These are phyloP conservation scores for Penaeus indicus DNA, from an alignment of 1,140 invertebrate species.

Conservation along the genomic window DNA sequence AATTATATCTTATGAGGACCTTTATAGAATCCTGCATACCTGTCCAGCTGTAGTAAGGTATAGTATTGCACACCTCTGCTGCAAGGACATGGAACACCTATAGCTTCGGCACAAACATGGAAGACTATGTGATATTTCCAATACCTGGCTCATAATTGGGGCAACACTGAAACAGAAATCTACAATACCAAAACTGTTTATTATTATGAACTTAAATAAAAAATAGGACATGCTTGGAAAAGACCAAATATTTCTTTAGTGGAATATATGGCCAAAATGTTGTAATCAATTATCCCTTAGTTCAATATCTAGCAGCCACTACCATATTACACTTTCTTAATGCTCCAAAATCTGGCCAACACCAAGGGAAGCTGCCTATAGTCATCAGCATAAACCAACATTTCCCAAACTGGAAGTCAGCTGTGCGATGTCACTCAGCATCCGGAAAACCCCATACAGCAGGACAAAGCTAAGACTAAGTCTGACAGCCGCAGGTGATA, in stretches of 20 bases:
- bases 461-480: conserved; percentile 49
- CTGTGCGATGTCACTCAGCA: background rate
- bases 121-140: conserved; percentile 45
- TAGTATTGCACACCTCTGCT: conserved; percentile 29
- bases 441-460: conserved; percentile 49
- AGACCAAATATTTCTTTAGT: too few relatives aligned
- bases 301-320: too few relatives aligned
- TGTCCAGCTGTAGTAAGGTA: conserved; percentile 7
- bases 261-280: too few relatives aligned
- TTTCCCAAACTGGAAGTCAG: conserved; percentile 42
- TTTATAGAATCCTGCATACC: background rate
- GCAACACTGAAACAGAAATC: conserved; percentile 29
- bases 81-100: conserved; percentile 52
- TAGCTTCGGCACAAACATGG: conserved; percentile 51
- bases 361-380: conserved; percentile 31
- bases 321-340: background rate
- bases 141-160: conserved; percentile 28
- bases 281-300: too few relatives aligned
- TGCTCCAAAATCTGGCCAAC: conserved; percentile 32
- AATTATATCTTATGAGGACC: too few relatives aligned
- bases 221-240: too few relatives aligned
- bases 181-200: background rate
- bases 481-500: conserved; percentile 47
- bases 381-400: conserved; percentile 58
- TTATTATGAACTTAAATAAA: background rate